These are phyloP conservation scores for Cosmia pyralina DNA, from an alignment of 2,888 invertebrate species.

Conservation along the genomic window DNA sequence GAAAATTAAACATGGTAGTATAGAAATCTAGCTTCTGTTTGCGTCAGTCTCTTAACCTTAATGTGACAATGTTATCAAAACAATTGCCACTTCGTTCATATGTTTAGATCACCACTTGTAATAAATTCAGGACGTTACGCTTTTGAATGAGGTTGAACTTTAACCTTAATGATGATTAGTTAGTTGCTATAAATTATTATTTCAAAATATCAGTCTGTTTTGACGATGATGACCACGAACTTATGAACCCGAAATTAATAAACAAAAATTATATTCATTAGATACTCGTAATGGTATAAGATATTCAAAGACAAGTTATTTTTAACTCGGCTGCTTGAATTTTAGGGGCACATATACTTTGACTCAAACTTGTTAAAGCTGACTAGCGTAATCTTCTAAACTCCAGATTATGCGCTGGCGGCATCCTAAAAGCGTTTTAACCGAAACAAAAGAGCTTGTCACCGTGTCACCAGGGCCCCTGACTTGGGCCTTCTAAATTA, in stretches of 20 bases:
- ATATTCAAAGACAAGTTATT: background rate
- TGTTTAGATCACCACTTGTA: slow-evolving; percentile 15
- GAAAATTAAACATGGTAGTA: slow-evolving; percentile 35
- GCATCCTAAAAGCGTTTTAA: slow-evolving; percentile 31
- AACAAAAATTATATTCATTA: background rate
- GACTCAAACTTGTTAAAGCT: background rate
- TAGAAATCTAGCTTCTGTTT: slow-evolving; percentile 39
- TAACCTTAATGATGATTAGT: slow-evolving; percentile 40
- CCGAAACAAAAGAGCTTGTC: slow-evolving; percentile 47
- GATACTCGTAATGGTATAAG: background rate
- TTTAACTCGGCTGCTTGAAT: background rate
- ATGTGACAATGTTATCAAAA: slow-evolving; percentile 53
- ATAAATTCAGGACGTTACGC: slow-evolving; percentile 26
- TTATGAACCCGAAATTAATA: slow-evolving; percentile 15
- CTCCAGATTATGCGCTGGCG: slow-evolving; percentile 11
- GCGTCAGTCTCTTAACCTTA: slow-evolving; percentile 45
- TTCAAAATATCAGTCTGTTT: slow-evolving; percentile 40
- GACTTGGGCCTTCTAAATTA: slow-evolving; percentile 59
- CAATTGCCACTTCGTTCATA: slow-evolving; percentile 42
- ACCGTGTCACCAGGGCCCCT: slow-evolving; percentile 43
- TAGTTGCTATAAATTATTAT: slow-evolving; percentile 37
- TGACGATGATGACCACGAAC: slow-evolving; percentile 18
- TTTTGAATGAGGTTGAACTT: slow-evolving; percentile 43
- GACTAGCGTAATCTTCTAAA: slow-evolving; percentile 22
- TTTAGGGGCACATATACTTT: slow-evolving; percentile 1